phyloP scores from a whole-genome alignment of 2,888 invertebrate genomes.

The Meliscaeva auricollis region DNA sequence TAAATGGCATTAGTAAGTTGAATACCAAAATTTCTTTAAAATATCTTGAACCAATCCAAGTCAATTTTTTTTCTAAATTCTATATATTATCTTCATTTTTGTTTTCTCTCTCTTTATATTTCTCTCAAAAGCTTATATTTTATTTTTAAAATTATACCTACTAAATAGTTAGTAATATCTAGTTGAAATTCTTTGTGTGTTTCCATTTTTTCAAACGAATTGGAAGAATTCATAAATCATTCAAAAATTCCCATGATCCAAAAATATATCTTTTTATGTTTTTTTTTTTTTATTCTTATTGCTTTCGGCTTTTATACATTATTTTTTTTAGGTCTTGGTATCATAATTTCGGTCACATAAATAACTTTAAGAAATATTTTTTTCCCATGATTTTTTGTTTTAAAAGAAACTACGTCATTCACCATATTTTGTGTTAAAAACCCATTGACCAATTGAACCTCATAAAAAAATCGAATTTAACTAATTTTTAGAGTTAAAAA shows the following conservation, averaged over 20 bases:
- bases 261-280: slow-evolving; percentile 7
- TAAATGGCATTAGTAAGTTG: no score
- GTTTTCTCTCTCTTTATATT: no score
- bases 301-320: not conserved
- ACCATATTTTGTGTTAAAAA: not conserved
- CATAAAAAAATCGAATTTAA: not conserved
- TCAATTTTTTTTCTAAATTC: no score
- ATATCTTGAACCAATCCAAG: no score
- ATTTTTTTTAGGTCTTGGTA: not conserved
- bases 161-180: no score
- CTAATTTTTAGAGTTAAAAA: not conserved
- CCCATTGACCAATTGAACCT: slow-evolving; percentile 9
- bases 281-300: not conserved
- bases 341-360: not conserved
- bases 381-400: slow-evolving; percentile 5
- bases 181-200: no score
- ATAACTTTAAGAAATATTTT: not conserved
- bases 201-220: not conserved
- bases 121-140: no score
- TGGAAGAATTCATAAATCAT: not conserved
- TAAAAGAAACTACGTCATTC: not conserved
- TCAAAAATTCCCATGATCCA: not conserved
- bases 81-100: no score
- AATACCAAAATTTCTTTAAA: no score
- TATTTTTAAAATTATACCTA: no score